These are phyloP conservation scores for Trimorus sp. DNA, from an alignment of 2,888 invertebrate species.

Conservation along the genomic window DNA sequence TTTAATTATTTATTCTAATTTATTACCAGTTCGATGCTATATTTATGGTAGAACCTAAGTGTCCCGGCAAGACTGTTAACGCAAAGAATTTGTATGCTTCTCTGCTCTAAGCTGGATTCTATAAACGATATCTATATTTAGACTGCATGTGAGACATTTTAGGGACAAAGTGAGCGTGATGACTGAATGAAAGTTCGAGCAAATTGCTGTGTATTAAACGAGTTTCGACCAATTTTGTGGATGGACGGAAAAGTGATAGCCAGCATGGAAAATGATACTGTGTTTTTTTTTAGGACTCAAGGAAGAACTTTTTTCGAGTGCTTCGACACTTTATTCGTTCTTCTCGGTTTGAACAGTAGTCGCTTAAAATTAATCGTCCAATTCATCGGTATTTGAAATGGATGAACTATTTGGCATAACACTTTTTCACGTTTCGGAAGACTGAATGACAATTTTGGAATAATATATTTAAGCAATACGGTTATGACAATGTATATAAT, in stretches of 20 bases:
- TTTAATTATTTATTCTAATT: constrained; percentile 56
- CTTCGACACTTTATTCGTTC: background rate
- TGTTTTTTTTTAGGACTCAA: too few species aligned
- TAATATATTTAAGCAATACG: too few species aligned
- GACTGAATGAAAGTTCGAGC: constrained; percentile 8
- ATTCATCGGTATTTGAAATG: too few species aligned
- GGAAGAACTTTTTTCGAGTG: background rate
- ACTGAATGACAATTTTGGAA: too few species aligned
- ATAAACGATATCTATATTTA: background rate
- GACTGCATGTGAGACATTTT: constrained; percentile 3
- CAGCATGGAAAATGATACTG: too few species aligned
- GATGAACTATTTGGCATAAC: too few species aligned
- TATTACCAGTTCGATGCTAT: constrained; percentile 21
- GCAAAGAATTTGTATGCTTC: background rate
- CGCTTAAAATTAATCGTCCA: too few species aligned
- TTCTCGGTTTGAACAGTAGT: background rate
- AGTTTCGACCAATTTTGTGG: constrained; percentile 5
- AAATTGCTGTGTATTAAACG: constrained; percentile 5
- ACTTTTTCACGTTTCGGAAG: too few species aligned
- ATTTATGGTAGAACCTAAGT: background rate
- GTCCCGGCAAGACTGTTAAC: background rate
- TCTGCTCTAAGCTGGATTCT: background rate
- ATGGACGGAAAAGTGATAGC: background rate
- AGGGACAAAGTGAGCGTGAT: constrained; percentile 13
- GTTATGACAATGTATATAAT: too few species aligned